A percentile compares a stretch with the other conserved stretches of the same genome.
Evolutionary conservation across 2,888 invertebrate genomes (phyloP).

Genomic region (Exocentrus adspersus): DNA sequence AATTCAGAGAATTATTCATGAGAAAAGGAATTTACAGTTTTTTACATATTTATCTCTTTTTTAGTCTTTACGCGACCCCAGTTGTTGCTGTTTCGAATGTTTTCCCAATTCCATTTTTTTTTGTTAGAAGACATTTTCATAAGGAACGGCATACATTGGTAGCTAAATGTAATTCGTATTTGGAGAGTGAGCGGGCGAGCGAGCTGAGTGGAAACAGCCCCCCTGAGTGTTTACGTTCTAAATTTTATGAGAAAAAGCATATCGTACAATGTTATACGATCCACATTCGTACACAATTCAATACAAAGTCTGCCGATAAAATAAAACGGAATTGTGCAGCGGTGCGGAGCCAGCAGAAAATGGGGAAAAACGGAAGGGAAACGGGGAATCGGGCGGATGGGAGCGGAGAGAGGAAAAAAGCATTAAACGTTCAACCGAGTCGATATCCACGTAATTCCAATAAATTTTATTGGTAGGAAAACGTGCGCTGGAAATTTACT

Average conservation of each 20-base stretch:
- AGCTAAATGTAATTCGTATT: background rate
- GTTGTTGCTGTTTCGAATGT: too few relatives aligned
- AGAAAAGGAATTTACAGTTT: too few relatives aligned
- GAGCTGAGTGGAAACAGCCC: background rate
- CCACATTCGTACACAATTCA: constrained; percentile 34
- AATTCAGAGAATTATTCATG: too few relatives aligned
- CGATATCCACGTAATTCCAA: constrained; percentile 63
- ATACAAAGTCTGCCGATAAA: constrained; percentile 39
- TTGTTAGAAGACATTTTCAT: too few relatives aligned
- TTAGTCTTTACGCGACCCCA: too few relatives aligned
- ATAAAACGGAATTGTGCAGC: constrained; percentile 36
- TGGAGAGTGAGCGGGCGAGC: background rate
- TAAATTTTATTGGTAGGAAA: constrained; percentile 62
- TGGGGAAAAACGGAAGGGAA: constrained; percentile 20
- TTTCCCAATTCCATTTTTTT: too few relatives aligned
- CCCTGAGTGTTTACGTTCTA: constrained; percentile 13
- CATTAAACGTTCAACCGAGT: constrained; percentile 52
- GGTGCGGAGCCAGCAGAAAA: constrained; percentile 26
- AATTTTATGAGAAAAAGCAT: constrained; percentile 22
- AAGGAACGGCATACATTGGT: background rate
- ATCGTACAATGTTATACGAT: constrained; percentile 23
- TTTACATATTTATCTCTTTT: too few relatives aligned
- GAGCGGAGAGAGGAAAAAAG: constrained; percentile 33
- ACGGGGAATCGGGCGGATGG: constrained; percentile 17
- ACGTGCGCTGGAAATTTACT: constrained; percentile 62